Conservation (phyloP, 2,888 invertebrate species). For the Copidosoma aretas region DNA sequence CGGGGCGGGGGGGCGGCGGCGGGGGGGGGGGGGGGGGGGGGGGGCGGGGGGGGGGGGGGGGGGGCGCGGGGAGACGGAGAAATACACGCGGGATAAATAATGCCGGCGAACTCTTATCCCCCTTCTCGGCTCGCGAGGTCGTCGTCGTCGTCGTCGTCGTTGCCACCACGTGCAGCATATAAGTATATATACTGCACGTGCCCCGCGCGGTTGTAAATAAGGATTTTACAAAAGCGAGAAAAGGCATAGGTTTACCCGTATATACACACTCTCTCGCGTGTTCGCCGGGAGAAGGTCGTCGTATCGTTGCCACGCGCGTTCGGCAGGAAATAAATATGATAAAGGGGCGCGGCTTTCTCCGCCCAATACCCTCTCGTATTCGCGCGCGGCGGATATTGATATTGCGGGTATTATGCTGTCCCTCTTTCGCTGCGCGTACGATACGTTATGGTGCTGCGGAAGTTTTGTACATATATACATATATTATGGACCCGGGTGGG, state of each 20-base stretch:
- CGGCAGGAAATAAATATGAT: slow-evolving; percentile 32
- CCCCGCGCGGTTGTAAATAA: slow-evolving; percentile 12
- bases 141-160: background rate
- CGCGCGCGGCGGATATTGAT: no score
- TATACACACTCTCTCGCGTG: no score
- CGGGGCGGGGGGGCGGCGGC: no score
- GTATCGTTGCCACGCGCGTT: background rate
- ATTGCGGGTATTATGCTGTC: no score
- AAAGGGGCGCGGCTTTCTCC: slow-evolving; percentile 5
- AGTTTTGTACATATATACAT: no score
- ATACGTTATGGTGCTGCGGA: no score
- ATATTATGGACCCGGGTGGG: no score
- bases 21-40: slow-evolving; percentile 39
- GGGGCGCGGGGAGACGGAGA: slow-evolving; percentile 48
- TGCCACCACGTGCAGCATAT: background rate
- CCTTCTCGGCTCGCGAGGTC: background rate
- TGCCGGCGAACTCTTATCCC: slow-evolving; percentile 53
- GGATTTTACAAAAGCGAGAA: slow-evolving; percentile 16
- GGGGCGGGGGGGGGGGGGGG: background rate
- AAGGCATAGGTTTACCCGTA: slow-evolving; percentile 29
- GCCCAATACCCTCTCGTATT: no score
- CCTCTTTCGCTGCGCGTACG: no score
- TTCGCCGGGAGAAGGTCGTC: background rate
- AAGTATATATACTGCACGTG: no score
- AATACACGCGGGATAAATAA: slow-evolving; percentile 59